phyloP scores from a whole-genome alignment of 2,113 vertebrate genomes.

The Microtus oregoni region DNA sequence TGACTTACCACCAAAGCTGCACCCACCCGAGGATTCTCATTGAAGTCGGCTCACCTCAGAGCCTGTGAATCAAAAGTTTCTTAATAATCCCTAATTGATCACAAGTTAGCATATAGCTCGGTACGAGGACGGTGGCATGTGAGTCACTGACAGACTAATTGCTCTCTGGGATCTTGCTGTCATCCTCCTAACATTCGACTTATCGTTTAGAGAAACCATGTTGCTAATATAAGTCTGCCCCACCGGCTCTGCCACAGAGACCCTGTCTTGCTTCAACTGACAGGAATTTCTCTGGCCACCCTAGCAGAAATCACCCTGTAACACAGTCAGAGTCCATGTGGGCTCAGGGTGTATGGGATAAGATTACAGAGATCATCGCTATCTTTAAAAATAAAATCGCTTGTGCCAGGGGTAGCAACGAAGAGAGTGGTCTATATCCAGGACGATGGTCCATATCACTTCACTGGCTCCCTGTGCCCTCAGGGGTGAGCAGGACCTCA shows the following conservation, averaged over 20 bases:
- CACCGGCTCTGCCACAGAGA: conserved; percentile 68
- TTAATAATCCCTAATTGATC: conserved; percentile 69
- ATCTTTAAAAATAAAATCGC: not conserved
- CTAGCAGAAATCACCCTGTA: not conserved
- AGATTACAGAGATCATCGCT: rapidly evolving
- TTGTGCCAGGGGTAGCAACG: not conserved
- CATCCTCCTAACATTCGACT: conserved; percentile 80
- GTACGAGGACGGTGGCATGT: conserved; percentile 73
- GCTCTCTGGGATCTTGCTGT: conserved; percentile 79
- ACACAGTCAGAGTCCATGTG: not conserved
- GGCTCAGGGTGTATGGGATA: not conserved
- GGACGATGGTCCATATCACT: rapidly evolving
- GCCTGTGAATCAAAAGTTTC: conserved; percentile 68
- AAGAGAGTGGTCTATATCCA: rapidly evolving
- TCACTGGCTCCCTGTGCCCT: not conserved
- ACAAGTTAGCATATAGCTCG: conserved; percentile 79
- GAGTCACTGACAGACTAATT: conserved; percentile 87
- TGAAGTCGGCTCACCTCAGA: conserved; percentile 40
- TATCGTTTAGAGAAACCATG: conserved; percentile 77
- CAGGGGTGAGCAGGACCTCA: not conserved
- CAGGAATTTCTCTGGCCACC: not conserved
- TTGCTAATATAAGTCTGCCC: conserved; percentile 55
- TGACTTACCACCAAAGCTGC: not conserved
- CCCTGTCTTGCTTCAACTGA: not conserved
- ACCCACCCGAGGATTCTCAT: not conserved